These are phyloP conservation scores for Charadrius vociferus DNA, from an alignment of 2,113 vertebrate genomes.

Conservation along the genomic window DNA sequence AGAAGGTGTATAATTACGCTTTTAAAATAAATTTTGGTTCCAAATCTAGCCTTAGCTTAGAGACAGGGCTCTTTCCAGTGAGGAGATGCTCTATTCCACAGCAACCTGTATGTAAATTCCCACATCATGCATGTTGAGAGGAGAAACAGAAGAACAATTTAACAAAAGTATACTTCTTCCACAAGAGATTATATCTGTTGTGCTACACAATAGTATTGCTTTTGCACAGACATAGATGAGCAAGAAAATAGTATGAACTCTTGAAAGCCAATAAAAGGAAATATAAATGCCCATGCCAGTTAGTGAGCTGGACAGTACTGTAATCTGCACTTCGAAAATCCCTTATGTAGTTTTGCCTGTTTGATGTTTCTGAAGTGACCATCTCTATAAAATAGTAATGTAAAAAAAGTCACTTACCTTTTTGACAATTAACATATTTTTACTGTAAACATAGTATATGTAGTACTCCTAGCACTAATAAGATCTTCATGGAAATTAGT, in stretches of 20 bases:
- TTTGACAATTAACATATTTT: not conserved
- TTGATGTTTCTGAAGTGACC: not conserved
- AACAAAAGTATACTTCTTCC: not conserved
- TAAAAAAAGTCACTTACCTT: not conserved
- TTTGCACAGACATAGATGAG: not conserved
- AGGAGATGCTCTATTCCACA: not conserved
- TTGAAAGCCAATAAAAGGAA: not conserved
- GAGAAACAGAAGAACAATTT: not conserved
- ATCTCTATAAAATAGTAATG: not conserved
- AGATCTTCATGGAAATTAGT: not conserved
- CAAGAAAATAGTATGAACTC: not conserved
- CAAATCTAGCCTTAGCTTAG: conserved; percentile 16
- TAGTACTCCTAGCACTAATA: not conserved
- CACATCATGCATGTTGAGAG: not conserved
- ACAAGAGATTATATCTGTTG: not conserved
- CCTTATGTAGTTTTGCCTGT: not conserved
- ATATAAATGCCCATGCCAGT: not conserved
- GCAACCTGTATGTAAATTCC: not conserved
- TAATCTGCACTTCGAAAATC: not conserved
- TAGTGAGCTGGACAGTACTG: not conserved
- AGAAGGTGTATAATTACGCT: conserved; percentile 49
- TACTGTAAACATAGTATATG: not conserved
- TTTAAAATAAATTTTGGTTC: conserved; percentile 51
- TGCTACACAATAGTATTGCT: not conserved
- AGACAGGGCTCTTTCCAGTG: conserved; percentile 4